These are phyloP conservation scores for Phymatocera aterrima DNA, from an alignment of 2,888 invertebrate species.

Conservation along the genomic window DNA sequence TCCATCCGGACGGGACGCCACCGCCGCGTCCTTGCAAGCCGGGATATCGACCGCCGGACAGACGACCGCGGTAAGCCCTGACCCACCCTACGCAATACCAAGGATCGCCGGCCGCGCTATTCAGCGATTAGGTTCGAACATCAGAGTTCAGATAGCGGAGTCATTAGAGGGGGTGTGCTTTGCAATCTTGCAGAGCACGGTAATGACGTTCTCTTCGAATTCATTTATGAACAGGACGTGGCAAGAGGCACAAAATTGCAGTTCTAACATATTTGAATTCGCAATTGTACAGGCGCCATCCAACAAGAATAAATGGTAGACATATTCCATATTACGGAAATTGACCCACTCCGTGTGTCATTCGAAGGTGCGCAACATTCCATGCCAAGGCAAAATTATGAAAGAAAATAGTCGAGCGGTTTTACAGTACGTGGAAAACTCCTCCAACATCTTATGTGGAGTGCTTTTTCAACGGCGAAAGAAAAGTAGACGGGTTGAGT, in stretches of 20 bases:
- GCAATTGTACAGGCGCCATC: no score
- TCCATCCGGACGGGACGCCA: constrained; percentile 4
- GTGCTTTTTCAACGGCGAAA: background rate
- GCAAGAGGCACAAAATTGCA: no score
- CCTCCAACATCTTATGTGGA: no score
- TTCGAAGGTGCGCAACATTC: background rate
- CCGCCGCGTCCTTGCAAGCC: constrained; percentile 29
- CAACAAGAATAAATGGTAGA: no score
- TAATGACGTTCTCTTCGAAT: no score
- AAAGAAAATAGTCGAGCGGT: no score
- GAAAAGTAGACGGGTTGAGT: background rate
- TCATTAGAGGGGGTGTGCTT: background rate
- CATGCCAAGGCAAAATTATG: no score
- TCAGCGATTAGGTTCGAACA: background rate
- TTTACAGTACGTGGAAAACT: no score
- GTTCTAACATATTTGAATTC: no score
- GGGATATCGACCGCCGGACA: constrained; percentile 19
- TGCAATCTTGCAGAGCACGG: no score
- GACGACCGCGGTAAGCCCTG: constrained; percentile 26
- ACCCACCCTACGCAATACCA: constrained; percentile 29
- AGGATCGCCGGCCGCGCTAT: constrained; percentile 30
- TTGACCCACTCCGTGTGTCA: background rate
- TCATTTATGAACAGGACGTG: no score
- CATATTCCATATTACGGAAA: background rate
- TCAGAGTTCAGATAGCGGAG: background rate